These are phyloP conservation scores for Phortica magna DNA, from an alignment of 2,888 invertebrate species.

Conservation along the genomic window DNA sequence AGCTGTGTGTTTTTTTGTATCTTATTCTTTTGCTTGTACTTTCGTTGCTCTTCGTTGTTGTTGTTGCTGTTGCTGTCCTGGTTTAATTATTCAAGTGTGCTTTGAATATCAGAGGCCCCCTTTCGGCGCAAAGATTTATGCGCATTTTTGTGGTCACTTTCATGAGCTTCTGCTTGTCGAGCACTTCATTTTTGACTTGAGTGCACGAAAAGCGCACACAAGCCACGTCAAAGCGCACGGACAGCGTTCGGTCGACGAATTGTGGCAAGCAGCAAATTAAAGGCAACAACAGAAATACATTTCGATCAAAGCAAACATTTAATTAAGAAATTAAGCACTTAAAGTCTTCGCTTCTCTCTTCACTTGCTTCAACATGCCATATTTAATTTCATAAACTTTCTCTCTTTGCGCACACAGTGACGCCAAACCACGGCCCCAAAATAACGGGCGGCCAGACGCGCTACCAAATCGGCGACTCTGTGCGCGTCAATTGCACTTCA, in stretches of 20 bases:
- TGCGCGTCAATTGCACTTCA: slow-evolving; percentile 92
- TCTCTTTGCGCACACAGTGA: slow-evolving; percentile 80
- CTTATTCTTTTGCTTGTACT: neutral
- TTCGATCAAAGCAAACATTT: neutral
- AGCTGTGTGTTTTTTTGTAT: neutral
- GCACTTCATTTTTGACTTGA: slow-evolving; percentile 15
- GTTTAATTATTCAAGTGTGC: slow-evolving; percentile 44
- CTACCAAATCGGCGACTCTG: slow-evolving; percentile 89
- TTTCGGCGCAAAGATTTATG: slow-evolving; percentile 17
- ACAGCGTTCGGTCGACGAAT: neutral
- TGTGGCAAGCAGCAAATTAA: neutral
- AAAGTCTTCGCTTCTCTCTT: neutral
- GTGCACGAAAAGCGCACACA: neutral
- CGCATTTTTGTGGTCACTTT: slow-evolving; percentile 26
- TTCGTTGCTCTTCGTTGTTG: neutral
- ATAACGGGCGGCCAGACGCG: slow-evolving; percentile 88
- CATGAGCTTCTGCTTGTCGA: slow-evolving; percentile 1
- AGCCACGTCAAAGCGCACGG: too few relatives aligned
- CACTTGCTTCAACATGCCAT: neutral
- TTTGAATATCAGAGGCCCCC: neutral
- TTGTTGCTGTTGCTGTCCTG: slow-evolving; percentile 1
- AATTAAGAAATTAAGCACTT: slow-evolving; percentile 8
- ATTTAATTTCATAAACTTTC: slow-evolving; percentile 8
- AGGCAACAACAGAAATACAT: neutral
- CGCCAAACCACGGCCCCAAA: slow-evolving; percentile 88